Conservation (phyloP, 2,888 invertebrate genomes). For the Galerucella nymphaeae region DNA sequence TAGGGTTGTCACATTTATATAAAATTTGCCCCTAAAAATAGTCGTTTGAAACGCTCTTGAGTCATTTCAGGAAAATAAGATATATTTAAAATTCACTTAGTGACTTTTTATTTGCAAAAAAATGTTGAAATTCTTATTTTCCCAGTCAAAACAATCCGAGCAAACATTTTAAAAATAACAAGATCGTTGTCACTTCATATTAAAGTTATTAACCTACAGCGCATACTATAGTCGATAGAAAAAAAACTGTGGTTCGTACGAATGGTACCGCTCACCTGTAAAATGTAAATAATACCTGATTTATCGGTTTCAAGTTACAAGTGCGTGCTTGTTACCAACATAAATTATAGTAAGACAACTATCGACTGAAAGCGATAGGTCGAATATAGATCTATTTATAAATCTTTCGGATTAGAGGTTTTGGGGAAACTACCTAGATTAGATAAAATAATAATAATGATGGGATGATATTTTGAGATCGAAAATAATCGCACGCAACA, state of each 20-base stretch:
- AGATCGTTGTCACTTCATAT: background rate
- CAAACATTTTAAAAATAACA: background rate
- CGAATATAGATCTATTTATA: background rate
- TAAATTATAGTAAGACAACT: slow-evolving; percentile 28
- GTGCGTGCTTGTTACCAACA: slow-evolving; percentile 20
- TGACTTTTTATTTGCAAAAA: too few relatives aligned
- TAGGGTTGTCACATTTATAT: too few relatives aligned
- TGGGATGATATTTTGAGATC: too few relatives aligned
- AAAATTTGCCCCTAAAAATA: too few relatives aligned
- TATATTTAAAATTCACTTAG: too few relatives aligned
- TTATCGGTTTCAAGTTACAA: slow-evolving; percentile 18
- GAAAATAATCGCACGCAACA: too few relatives aligned
- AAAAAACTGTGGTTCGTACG: slow-evolving; percentile 17
- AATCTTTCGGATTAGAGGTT: background rate
- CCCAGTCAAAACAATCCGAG: background rate
- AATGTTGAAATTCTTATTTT: too few relatives aligned
- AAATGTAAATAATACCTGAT: slow-evolving; percentile 33
- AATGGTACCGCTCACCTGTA: slow-evolving; percentile 32
- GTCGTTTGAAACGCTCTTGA: too few relatives aligned
- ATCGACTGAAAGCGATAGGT: background rate
- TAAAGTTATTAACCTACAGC: slow-evolving; percentile 24
- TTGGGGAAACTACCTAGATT: too few relatives aligned
- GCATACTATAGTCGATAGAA: slow-evolving; percentile 8
- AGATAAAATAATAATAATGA: too few relatives aligned
- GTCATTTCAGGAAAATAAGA: too few relatives aligned